These are phyloP conservation scores for Seira ritae DNA, from an alignment of 2,888 invertebrate genomes.

Conservation along the genomic window DNA sequence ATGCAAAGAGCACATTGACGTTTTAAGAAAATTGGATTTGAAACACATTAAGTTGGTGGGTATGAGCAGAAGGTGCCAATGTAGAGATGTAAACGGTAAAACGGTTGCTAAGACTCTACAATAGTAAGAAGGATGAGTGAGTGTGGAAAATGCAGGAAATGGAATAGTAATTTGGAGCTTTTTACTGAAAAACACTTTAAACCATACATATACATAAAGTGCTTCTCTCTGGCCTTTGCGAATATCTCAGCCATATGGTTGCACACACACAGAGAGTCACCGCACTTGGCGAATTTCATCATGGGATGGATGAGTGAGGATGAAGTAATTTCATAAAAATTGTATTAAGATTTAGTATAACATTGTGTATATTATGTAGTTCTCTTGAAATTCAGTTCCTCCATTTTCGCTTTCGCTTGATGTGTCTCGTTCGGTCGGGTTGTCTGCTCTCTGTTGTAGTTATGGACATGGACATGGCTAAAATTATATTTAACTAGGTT, in stretches of 20 bases:
- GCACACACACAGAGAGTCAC: background rate
- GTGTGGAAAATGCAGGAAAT: slow-evolving; percentile 11
- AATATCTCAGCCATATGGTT: background rate
- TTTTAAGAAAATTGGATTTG: slow-evolving; percentile 62
- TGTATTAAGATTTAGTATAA: background rate
- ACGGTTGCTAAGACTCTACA: background rate
- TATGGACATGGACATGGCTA: background rate
- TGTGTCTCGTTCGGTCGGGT: no score
- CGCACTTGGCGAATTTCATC: background rate
- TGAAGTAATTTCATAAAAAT: background rate
- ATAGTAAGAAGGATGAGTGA: background rate
- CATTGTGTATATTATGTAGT: background rate
- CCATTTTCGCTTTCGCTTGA: background rate
- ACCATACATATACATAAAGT: background rate
- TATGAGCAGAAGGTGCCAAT: slow-evolving; percentile 41
- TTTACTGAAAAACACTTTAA: background rate
- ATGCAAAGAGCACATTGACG: slow-evolving; percentile 26
- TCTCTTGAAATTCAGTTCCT: background rate
- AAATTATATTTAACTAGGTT: slow-evolving; percentile 11
- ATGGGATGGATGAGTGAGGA: background rate
- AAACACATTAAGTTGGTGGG: slow-evolving; percentile 58
- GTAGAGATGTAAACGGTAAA: slow-evolving; percentile 16
- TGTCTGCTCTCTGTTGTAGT: background rate
- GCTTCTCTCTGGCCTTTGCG: background rate
- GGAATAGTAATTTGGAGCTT: slow-evolving; percentile 6